Base-by-base conservation (phyloP, 1,140 invertebrate species). In the Anoplophora glabripennis region DNA sequence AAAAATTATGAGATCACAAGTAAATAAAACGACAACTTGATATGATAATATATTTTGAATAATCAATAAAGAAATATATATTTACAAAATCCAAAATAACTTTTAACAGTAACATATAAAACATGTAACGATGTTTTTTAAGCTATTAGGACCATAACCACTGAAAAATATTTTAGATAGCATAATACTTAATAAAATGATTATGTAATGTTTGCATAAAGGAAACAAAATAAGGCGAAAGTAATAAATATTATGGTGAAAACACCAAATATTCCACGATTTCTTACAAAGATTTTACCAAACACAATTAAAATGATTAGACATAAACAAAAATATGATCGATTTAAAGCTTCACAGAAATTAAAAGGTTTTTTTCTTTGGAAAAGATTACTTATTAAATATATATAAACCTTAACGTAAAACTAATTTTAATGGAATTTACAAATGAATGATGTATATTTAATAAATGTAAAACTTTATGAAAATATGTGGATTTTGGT, bases 41-140 rank as follows among this genome's bases (percentile, higher is more conserved):
- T 28, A 28, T 28, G 21, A 28, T 5, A 28, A 28, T 28, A 28
- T 28, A 28, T 28, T 28, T 28, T 28, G 21, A 28, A 28, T 28
- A 28, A 28, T 28, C 21, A 28, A 28, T 28, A 28, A n/a, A n/a
- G n/a, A n/a, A 54, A 54, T 54, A 54, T 44, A 54, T 54, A 54
- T 54, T 54, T 54, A 54, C 52, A 54, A 54, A 54, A 54, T 54
- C 21, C 41, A 18, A 53, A 53, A 53, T 41, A 53, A 41, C 17
- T 40, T 40, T 49, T 18, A 53, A 53, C 49, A 54, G 40, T 54
- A 33, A 44, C 28, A 54, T 44, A 54, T 54, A 44, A 41, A 3
- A 45, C 44, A 54, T 54, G 38, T 10, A 35, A 44, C 52, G 33
- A 34, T 54, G 33, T 49, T 21, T 34, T 49, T 34, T 21, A 49